These are phyloP conservation scores for Drosophila parvula DNA, from an alignment of 1,140 invertebrate genomes.

Conservation along the genomic window DNA sequence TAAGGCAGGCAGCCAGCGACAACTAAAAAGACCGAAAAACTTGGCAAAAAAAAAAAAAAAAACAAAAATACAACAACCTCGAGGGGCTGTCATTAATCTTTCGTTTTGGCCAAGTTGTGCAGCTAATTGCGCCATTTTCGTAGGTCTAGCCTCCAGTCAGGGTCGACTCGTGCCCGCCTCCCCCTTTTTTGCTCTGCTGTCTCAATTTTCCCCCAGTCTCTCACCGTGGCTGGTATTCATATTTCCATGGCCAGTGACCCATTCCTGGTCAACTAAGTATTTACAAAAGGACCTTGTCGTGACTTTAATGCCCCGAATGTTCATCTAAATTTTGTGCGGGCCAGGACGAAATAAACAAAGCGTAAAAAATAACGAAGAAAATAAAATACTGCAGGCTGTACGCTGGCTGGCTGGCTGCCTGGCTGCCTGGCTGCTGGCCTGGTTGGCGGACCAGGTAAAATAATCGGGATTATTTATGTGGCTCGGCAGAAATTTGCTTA, in stretches of 20 bases:
- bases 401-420: not conserved
- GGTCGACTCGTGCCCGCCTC: constrained; percentile 40
- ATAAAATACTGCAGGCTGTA: constrained; percentile 25
- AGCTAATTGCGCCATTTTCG: constrained; percentile 73
- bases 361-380: constrained; percentile 13
- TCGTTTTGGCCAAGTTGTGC: constrained; percentile 67
- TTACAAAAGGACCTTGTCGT: constrained; percentile 50
- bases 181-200: constrained; percentile 17
- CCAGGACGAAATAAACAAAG: constrained; percentile 29
- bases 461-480: constrained; percentile 71
- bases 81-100: constrained; percentile 70
- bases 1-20: constrained; percentile 53
- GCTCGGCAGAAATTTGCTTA: constrained; percentile 67
- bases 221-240: constrained; percentile 20
- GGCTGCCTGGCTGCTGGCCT: no score
- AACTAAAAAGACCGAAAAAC: constrained; percentile 45
- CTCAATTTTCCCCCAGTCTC: constrained; percentile 15
- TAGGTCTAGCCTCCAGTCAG: constrained; percentile 53
- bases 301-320: constrained; percentile 66
- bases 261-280: constrained; percentile 33
- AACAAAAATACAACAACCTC: no score
- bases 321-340: constrained; percentile 49
- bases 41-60: constrained; percentile 31
- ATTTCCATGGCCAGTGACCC: constrained; percentile 33
- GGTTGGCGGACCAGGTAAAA: constrained; percentile 52